Conservation (phyloP, 1,140 invertebrate genomes). For the Cherax destructor region DNA sequence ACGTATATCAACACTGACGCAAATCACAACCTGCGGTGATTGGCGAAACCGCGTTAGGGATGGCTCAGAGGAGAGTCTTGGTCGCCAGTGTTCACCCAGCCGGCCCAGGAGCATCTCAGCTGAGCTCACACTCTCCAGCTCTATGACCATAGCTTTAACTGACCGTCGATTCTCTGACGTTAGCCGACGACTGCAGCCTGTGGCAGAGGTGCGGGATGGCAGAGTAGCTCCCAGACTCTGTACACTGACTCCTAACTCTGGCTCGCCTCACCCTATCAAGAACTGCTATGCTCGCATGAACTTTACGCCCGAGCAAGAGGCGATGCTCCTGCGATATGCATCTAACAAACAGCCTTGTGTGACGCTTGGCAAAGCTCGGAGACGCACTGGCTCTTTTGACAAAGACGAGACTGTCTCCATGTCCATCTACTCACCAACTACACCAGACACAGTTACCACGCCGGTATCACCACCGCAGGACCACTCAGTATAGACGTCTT, state of each 20-base stretch:
- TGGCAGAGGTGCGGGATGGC: constrained; percentile 33
- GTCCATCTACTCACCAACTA: constrained; percentile 51
- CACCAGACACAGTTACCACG: constrained; percentile 31
- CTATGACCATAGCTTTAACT: neutral
- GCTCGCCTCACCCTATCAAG: constrained; percentile 69
- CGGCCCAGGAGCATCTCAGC: constrained; percentile 36
- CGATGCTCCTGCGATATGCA: constrained; percentile 60
- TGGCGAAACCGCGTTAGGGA: constrained; percentile 28
- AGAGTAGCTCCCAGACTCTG: neutral
- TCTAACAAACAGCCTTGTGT: constrained; percentile 19
- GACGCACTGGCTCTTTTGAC: neutral
- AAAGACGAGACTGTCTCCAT: constrained; percentile 31
- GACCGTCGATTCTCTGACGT: constrained; percentile 21
- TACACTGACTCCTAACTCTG: constrained; percentile 22
- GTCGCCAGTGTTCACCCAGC: constrained; percentile 14
- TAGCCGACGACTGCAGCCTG: constrained; percentile 31
- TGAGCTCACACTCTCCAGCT: neutral
- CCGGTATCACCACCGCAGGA: constrained; percentile 38
- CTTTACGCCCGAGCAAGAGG: constrained; percentile 70
- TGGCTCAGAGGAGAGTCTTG: constrained; percentile 47
- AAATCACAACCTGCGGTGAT: constrained; percentile 59
- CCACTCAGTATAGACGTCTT: constrained; percentile 26
- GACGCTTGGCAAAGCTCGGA: neutral
- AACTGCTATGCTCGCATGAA: constrained; percentile 67
- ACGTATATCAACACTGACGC: constrained; percentile 66